Base-by-base conservation (phyloP, 2,797 vertebrate species). In the Myotis vivesi region DNA sequence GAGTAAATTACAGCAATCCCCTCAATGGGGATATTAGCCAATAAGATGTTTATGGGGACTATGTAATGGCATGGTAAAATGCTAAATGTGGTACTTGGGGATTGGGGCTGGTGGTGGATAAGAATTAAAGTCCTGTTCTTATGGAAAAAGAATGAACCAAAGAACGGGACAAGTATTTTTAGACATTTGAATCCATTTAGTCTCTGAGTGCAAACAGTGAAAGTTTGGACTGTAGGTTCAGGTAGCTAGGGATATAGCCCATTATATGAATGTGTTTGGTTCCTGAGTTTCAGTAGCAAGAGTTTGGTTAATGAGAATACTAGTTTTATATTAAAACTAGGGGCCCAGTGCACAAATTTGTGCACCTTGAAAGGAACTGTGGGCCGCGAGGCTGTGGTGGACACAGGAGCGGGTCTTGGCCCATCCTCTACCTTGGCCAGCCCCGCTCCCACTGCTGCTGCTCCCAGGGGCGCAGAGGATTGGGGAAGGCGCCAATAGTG, bases 61-160 rank as follows among this genome's bases (percentile, higher is more conserved):
- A 4, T 77, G 30, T 80, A 81, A 41, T 72, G 79, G 19, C 16
- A 30, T 73, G n/a, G 13, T 53, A 68, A 92, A 92, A 85, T 75
- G 49, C 28, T 95, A 79, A 94, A 76, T 91, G 46, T 66, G 33
- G 16, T 83, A 51, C 15, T 71, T 0, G 12, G 25, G 28, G 59
- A 2, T 69, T 91, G 73, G 33, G 28, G 25, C 13, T 49, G 53
- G 64, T n/a, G 23, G 38, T 30, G 33, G 90, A 96, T 81, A 36
- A 89, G 44, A 92, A 83, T 83, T 72, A 85, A 93, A 89, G 57
- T 81, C 20, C 33, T 68, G 30, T 93, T 69, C 71, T 75, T 89
- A 20, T 89, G 33, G 19, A 59, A 64, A 83, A 69, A 90, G 20
- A 25, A 4, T 94, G 25, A 64, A 84, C 75, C 71, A 76, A 93